A percentile compares a stretch with the other conserved stretches of the same genome.
Conservation (phyloP, 2,797 vertebrate species). For the Liparis tanakae region DNA sequence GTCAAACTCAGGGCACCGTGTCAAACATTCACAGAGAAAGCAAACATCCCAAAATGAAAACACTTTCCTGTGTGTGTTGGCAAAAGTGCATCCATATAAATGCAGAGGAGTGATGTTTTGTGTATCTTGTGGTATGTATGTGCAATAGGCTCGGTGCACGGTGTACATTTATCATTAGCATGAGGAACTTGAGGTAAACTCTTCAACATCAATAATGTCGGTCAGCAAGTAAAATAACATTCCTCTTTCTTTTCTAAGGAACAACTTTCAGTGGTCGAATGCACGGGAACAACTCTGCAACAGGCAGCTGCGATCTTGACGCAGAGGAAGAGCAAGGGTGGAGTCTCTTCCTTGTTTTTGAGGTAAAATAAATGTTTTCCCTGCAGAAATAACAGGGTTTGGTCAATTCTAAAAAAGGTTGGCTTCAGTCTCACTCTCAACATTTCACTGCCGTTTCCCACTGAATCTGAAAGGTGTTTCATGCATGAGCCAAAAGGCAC, state of each 20-base stretch:
- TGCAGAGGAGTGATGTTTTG: conserved; percentile 19
- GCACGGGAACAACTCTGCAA: conserved; percentile 58
- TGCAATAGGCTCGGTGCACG: conserved; percentile 16
- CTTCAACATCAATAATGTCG: conserved; percentile 48
- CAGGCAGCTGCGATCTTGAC: conserved; percentile 54
- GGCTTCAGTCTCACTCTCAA: conserved; percentile 55
- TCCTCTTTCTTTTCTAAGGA: conserved; percentile 51
- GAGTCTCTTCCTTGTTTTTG: conserved; percentile 78
- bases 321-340: conserved; percentile 72
- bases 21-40: conserved; percentile 33
- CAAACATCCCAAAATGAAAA: conserved; percentile 49
- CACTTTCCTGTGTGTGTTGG: conserved; percentile 40
- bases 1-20: conserved; percentile 43
- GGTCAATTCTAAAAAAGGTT: conserved; percentile 59
- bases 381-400: conserved; percentile 65
- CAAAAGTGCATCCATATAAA: conserved; percentile 28
- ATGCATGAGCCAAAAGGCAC: conserved; percentile 78
- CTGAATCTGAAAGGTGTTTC: conserved; percentile 73
- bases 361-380: conserved; percentile 80
- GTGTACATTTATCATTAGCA: conserved; percentile 35
- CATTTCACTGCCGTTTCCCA: conserved; percentile 63
- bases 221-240: conserved; percentile 57
- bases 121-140: conserved; percentile 20
- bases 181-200: conserved; percentile 43
- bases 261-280: conserved; percentile 42